Evolutionary conservation across 1,140 invertebrate genomes (phyloP), one percentile per base, ranked within the genome.

Genomic region (Drosophila jambulina): DNA sequence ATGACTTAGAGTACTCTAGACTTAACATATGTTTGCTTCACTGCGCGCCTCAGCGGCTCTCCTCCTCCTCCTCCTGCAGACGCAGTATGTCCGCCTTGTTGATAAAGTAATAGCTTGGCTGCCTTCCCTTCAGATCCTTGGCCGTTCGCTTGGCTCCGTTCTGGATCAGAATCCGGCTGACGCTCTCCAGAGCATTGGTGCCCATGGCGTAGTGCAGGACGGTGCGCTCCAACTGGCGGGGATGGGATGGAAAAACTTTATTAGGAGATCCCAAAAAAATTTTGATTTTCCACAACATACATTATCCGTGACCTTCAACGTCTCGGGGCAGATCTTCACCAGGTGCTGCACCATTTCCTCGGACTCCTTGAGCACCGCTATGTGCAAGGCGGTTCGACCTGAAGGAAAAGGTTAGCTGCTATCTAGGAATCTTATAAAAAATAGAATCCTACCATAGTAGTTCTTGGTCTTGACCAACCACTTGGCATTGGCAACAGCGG

Each of bases 31-130:
- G 63, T 40, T 43, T 51, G 51, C 42, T 43, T 38, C n/a, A 61
- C 27, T 23, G 25, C 29, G 27, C 38, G 40, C 2, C 38, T 91
- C 75, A 92, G 65, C 91, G 92, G 53, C 79, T 82, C 67, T 93
- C 91, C 83, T 96, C 95, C 85, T 97, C 96, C 92, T 98, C 96
- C 85, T 97, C 96, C 93, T 97, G 96, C n/a, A 97, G 94, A 59
- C 95, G 94, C 53, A 96, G 92, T 78, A 98, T 97, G 72, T 98
- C 97, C 12, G 96, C 96, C 93, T 97, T 97, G 85, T 98, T 98
- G 95, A 98, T 97, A 85, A 97, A 98, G 92, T 98, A 98, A 92
- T 97, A 98, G n/a, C 96, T 97, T 2, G 97, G 97, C 87, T 97
- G 97, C 53, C 97, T 94, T 60, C 97, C 97, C 94, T 96, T 97